Conservation (phyloP, 2,113 vertebrate species). For the Smithornis capensis region DNA sequence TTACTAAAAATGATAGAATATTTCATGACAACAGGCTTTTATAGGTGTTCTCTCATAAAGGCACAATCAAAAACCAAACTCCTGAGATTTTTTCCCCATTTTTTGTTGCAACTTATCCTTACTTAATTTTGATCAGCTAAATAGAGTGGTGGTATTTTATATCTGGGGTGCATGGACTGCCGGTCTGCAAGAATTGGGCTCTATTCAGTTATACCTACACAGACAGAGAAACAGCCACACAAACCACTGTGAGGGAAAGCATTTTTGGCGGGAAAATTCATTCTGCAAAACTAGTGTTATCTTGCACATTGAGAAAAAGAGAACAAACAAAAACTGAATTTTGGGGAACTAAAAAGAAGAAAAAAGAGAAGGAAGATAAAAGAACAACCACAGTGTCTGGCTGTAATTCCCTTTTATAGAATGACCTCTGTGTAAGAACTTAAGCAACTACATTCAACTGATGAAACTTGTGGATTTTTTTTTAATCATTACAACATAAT, state of each 20-base stretch:
- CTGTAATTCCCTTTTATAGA: conserved; percentile 54
- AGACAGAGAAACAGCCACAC: accelerated
- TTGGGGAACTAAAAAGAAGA: conserved; percentile 62
- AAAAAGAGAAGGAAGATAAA: conserved; percentile 62
- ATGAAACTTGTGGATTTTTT: not conserved
- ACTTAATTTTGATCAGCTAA: not conserved
- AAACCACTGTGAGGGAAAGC: not conserved
- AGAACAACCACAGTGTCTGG: not conserved
- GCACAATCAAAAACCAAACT: not conserved
- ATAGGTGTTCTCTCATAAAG: not conserved
- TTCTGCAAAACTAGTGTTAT: not conserved
- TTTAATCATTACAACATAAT: not conserved
- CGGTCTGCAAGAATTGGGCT: not conserved
- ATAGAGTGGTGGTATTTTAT: not conserved
- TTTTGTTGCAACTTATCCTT: not conserved
- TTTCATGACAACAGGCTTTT: not conserved
- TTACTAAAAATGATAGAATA: not conserved
- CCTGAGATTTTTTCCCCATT: not conserved
- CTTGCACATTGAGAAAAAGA: conserved; percentile 28
- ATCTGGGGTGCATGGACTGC: not conserved
- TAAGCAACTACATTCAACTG: not conserved
- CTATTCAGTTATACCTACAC: not conserved
- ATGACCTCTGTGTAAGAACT: conserved; percentile 55
- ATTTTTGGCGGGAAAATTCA: conserved; percentile 13
- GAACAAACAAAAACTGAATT: not conserved